Percentiles rank a stretch among this genome's conserved stretches.
These are phyloP conservation scores for Bellardia pandia DNA, from an alignment of 2,888 invertebrate species.

Conservation along the genomic window DNA sequence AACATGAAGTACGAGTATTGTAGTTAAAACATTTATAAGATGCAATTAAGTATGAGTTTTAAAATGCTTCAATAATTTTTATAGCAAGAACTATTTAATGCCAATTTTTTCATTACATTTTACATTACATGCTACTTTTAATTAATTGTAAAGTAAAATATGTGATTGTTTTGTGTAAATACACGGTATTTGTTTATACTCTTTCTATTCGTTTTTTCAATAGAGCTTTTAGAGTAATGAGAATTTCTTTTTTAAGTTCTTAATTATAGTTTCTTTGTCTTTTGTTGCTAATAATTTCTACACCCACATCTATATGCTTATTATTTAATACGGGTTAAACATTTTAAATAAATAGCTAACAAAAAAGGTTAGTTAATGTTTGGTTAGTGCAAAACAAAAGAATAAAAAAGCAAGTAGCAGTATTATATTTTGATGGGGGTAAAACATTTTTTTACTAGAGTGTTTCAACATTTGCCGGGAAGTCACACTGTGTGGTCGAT, in stretches of 20 bases:
- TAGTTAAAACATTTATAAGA: background rate
- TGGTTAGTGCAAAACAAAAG: no score
- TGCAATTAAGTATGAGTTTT: background rate
- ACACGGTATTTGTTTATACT: background rate
- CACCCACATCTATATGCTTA: background rate
- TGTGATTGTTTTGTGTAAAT: background rate
- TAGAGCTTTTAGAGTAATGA: conserved; percentile 53
- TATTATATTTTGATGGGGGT: no score
- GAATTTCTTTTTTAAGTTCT: conserved; percentile 8
- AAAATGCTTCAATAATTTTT: no score
- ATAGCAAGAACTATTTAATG: no score
- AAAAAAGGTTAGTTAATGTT: background rate
- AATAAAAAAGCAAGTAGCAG: no score
- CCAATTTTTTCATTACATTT: no score
- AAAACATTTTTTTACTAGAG: no score
- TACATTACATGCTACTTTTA: no score
- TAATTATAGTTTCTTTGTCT: conserved; percentile 22
- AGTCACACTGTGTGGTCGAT: no score
- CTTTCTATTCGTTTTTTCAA: background rate
- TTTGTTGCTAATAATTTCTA: background rate
- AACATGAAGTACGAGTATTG: background rate
- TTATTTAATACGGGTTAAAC: conserved; percentile 7
- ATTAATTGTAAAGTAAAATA: background rate
- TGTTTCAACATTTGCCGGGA: no score
- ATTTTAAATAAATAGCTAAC: background rate